Base-by-base conservation (phyloP, 2,797 vertebrate species). In the Xiphorhynchus erythropygius region DNA sequence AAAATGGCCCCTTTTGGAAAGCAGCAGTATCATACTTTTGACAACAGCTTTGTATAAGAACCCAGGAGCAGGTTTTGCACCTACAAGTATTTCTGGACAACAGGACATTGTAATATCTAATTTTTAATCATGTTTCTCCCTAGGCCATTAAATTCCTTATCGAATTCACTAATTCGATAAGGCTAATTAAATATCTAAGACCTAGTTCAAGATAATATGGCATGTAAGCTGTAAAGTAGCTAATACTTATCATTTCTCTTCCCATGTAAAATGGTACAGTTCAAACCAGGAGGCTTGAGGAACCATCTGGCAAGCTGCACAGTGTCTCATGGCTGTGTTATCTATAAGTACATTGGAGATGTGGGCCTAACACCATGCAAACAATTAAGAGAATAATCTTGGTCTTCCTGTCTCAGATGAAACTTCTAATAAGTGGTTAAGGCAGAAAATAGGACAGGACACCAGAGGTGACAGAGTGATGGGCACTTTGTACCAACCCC, bases 261-360 rank as follows among this genome's bases (percentile, higher is more conserved):
- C 27, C 49, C 11, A 5, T 49, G 32, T 7, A 33, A 50, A 80
- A 77, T 57, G 32, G 9, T 64, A 32, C 17, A 15, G 32, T n/a
- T 90, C 32, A 49, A 89, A 68, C 10, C 13, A 37, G 63, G 63
- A 68, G 11, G 18, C 7, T 47, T 63, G 50, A 78, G 52, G 35
- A 78, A 11, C 27, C 32, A 22, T 56, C 37, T 52, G 64, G 17
- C 50, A 30, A 83, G 17, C 11, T 7, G 18, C 15, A 33, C 50
- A 35, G 10, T 19, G 49, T 32, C 33, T 70, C 44, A 37, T 0
- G 0, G 7, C 24, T 78, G 11, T 4, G 1, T 27, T 65, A 55
- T 16, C 14, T 22, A 4, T 7, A 5, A 18, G 13, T 18, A 22
- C 21, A 5, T 3, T 25, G 56, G 18, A 75, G 16, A 67, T 35